phyloP scores from a whole-genome alignment of 1,140 invertebrate species.

The Brachionus asplanchnoidis region DNA sequence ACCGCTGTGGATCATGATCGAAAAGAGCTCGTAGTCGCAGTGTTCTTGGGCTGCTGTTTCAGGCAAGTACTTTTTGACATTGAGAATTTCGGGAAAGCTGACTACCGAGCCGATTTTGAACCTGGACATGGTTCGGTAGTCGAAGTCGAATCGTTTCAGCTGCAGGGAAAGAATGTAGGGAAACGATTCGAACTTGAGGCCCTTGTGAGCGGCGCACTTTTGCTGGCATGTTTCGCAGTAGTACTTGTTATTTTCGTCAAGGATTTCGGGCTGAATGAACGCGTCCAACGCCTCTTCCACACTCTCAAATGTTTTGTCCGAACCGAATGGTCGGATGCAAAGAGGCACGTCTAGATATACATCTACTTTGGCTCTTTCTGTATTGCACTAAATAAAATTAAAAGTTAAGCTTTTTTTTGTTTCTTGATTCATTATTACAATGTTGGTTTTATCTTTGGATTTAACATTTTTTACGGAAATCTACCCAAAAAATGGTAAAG shows the following conservation, averaged over 20 bases:
- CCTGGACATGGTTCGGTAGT: constrained; percentile 87
- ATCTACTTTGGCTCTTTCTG: constrained; percentile 75
- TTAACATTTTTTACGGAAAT: no score
- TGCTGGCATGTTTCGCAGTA: constrained; percentile 94
- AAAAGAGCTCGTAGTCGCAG: constrained; percentile 93
- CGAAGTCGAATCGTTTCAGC: constrained; percentile 97
- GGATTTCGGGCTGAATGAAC: constrained; percentile 86
- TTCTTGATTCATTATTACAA: no score
- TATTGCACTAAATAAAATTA: constrained; percentile 63
- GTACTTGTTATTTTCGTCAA: constrained; percentile 99
- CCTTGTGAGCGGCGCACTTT: constrained; percentile 88
- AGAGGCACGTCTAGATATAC: constrained; percentile 82
- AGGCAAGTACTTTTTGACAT: constrained; percentile 78
- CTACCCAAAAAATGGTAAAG: no score
- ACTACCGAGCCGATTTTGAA: constrained; percentile 98
- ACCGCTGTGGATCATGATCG: constrained; percentile 89
- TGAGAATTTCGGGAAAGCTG: constrained; percentile 83
- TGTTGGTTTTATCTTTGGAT: no score
- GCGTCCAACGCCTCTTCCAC: constrained; percentile 85
- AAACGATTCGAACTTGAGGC: constrained; percentile 91
- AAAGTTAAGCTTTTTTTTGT: no score
- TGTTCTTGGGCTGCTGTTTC: constrained; percentile 62
- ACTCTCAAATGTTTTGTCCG: constrained; percentile 65
- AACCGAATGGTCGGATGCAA: constrained; percentile 77
- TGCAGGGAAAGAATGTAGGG: constrained; percentile 96